A percentile compares a stretch with the other conserved stretches of the same genome.
Conservation (phyloP, 2,888 invertebrate genomes). For the Trachelus stipa region DNA sequence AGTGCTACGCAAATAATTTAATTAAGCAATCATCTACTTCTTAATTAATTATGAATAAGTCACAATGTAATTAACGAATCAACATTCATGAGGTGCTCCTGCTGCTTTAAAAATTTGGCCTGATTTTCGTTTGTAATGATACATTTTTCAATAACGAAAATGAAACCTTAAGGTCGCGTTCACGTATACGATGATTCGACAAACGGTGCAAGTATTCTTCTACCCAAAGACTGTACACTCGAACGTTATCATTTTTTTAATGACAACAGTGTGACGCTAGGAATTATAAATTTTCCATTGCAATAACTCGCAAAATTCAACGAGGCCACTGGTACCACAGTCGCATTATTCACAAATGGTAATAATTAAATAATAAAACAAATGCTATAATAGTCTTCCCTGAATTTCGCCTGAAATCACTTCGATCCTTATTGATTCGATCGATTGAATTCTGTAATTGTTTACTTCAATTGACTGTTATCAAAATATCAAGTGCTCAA, state of each 20-base stretch:
- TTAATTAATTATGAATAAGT: not conserved
- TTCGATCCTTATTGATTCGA: not conserved
- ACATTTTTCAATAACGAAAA: not conserved
- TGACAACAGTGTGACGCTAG: not conserved
- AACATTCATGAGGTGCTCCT: not conserved
- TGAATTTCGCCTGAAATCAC: not conserved
- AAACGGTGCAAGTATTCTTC: not conserved
- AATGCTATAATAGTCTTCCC: not conserved
- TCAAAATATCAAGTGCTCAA: too few relatives aligned
- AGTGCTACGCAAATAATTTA: not conserved
- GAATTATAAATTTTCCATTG: not conserved
- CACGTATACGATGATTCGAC: not conserved
- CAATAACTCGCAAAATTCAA: not conserved
- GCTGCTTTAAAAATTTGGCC: not conserved
- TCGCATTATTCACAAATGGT: not conserved
- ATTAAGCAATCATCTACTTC: not conserved
- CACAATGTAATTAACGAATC: not conserved
- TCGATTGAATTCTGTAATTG: not conserved
- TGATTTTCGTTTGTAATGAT: not conserved
- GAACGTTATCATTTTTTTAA: slow-evolving; percentile 21
- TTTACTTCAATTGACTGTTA: not conserved
- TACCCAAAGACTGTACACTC: slow-evolving; percentile 50
- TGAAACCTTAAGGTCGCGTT: not conserved
- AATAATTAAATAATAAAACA: not conserved
- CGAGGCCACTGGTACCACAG: not conserved